Evolutionary conservation across 2,113 vertebrate genomes (phyloP), one percentile per base, ranked within the genome.

Genomic region (Climacteris rufus): DNA sequence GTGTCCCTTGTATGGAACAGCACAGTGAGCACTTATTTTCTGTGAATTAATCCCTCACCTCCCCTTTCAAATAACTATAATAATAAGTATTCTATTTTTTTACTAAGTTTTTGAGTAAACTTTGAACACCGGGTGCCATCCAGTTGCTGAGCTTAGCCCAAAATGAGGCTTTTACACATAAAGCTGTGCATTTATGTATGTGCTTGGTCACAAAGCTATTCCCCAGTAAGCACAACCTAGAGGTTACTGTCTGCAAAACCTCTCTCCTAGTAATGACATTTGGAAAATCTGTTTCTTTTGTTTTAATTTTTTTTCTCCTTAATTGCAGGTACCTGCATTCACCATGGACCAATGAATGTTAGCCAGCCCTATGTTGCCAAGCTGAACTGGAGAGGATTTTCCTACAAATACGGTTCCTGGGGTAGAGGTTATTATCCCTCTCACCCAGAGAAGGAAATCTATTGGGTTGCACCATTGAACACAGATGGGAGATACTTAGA

Each of bases 391-490:
- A 94, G 39, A 57, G 98, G 99, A 44, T 98, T 98, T 94, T 57
- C 47, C 69, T 98, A 96, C 87, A 98, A 91, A n/a, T 98, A 98
- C 0, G 99, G 99, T 11, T 98, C 98, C 3, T 99, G 99, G 99
- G 98, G 99, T 11, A 98, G 97, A 75, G 98, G 99, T 89, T 97
- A 98, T 13, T 89, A 93, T 90, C 97, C 96, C 3, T 83, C 76
- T 33, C 11, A 97, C 4, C 94, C 97, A 37, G 89, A 96, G 19
- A 82, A 82, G 3, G 97, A 97, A 9, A 27, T 89, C 22, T 99
- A 98, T 37, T 99, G 98, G 99, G 97, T 99, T 76, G 98, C 98
- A 21, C 97, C 98, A 27, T 56, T 99, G 77, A 61, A 97, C 11
- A 96, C 37, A 11, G 24, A 81, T 45, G 87, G 97, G 53, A 98